A percentile compares a stretch with the other conserved stretches of the same genome.
phyloP scores from a whole-genome alignment of 2,888 invertebrate species.

The Drosophila parthenogenetica region DNA sequence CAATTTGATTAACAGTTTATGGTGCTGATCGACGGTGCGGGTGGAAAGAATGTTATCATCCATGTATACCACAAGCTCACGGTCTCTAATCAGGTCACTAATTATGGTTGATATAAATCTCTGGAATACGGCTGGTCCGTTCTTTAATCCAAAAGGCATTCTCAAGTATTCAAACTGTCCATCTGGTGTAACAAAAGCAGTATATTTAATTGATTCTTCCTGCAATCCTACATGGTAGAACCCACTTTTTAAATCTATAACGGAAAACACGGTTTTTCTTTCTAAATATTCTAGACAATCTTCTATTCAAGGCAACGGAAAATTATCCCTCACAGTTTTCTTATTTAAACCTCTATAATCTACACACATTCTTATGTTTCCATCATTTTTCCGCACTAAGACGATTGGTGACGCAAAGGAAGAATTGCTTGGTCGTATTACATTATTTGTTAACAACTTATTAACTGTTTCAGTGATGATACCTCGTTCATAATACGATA shows the following conservation, averaged over 20 bases:
- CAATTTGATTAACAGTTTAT: background rate
- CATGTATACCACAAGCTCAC: background rate
- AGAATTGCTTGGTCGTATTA: conserved; percentile 1
- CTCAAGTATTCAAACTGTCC: conserved; percentile 9
- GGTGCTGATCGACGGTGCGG: background rate
- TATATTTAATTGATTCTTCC: background rate
- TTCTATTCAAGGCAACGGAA: conserved; percentile 8
- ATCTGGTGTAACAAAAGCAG: too few relatives aligned
- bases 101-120: background rate
- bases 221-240: conserved; percentile 6
- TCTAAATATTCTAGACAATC: conserved; percentile 11
- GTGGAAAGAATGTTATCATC: background rate
- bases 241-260: conserved; percentile 7
- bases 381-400: background rate
- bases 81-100: background rate
- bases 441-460: conserved; percentile 2
- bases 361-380: conserved; percentile 6
- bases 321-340: conserved; percentile 6
- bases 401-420: background rate
- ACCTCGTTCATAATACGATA: conserved; percentile 4
- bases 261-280: too few relatives aligned
- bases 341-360: conserved; percentile 11
- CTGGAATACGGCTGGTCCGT: conserved; percentile 2
- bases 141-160: too few relatives aligned
- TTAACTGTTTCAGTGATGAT: conserved; percentile 3